Evolutionary conservation across 2,113 vertebrate species (phyloP).

Genomic region (Ochotona curzoniae): DNA sequence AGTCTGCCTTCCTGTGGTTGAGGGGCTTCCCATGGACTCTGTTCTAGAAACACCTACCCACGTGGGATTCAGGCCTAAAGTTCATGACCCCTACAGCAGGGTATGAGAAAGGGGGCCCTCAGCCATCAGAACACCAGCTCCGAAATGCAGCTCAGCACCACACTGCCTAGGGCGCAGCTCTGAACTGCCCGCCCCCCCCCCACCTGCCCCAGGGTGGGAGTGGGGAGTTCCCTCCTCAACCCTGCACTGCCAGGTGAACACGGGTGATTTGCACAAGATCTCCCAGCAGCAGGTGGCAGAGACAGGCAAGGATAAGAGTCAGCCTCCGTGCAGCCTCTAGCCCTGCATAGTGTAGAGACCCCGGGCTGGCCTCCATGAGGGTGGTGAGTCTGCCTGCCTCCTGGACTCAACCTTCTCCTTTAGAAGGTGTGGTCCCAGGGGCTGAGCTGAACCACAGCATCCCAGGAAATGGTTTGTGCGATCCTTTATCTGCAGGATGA

Average conservation of each 20-base stretch:
- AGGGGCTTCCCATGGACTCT: neutral
- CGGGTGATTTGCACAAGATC: neutral
- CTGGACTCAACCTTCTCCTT: no score
- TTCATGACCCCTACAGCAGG: neutral
- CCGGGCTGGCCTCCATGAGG: neutral
- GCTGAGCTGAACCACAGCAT: no score
- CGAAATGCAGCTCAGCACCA: neutral
- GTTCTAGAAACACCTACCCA: neutral
- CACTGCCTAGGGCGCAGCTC: neutral
- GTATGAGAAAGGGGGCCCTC: neutral
- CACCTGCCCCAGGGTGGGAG: no score
- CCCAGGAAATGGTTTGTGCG: neutral
- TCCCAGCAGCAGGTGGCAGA: neutral
- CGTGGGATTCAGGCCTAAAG: accelerated
- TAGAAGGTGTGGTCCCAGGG: no score
- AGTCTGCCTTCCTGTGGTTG: neutral
- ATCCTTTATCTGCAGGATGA: neutral
- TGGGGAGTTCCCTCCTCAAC: no score
- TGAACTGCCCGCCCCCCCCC: neutral
- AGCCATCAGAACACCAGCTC: neutral
- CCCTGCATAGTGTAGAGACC: neutral
- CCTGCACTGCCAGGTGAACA: neutral
- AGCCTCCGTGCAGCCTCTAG: accelerated
- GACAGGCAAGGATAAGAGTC: neutral
- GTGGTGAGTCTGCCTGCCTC: no score